Conservation (phyloP, 1,140 invertebrate species). For the Megathymus violae region DNA sequence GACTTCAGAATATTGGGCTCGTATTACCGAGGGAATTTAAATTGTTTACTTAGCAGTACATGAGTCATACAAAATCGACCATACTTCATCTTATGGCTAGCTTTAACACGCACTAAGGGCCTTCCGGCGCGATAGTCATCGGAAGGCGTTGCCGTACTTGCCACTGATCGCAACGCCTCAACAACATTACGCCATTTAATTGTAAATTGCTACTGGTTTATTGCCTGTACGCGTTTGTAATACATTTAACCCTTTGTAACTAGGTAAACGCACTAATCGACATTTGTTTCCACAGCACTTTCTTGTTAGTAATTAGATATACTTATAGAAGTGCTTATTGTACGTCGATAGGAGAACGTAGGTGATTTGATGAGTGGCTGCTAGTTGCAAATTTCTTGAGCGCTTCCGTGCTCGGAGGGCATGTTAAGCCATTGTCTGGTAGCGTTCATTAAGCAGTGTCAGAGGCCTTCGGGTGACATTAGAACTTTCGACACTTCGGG, state of each 20-base stretch:
- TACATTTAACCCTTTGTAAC: conserved; percentile 25
- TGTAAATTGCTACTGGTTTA: conserved; percentile 53
- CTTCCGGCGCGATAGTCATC: conserved; percentile 59
- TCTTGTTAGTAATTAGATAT: no score
- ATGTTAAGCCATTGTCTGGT: no score
- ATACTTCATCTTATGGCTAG: conserved; percentile 51
- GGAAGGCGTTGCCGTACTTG: conserved; percentile 57
- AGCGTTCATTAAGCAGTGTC: no score
- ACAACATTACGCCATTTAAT: conserved; percentile 63
- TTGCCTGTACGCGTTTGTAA: conserved; percentile 31
- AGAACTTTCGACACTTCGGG: no score
- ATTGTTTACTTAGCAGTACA: conserved; percentile 56
- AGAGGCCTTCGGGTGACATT: no score
- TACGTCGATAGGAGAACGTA: no score
- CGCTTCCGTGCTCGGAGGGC: no score
- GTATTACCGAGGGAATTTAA: conserved; percentile 62
- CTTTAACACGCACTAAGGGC: conserved; percentile 63
- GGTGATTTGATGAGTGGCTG: no score
- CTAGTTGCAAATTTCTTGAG: no score
- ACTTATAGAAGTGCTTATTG: no score
- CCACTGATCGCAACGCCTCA: conserved; percentile 47
- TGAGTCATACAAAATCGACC: conserved; percentile 57
- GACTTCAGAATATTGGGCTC: conserved; percentile 48
- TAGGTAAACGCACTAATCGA: conserved; percentile 5
- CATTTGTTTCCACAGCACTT: conserved; percentile 4